Evolutionary conservation across 2,888 invertebrate species (phyloP), one percentile per base, ranked within the genome.

Genomic region (Cecidostiba fungosa): DNA sequence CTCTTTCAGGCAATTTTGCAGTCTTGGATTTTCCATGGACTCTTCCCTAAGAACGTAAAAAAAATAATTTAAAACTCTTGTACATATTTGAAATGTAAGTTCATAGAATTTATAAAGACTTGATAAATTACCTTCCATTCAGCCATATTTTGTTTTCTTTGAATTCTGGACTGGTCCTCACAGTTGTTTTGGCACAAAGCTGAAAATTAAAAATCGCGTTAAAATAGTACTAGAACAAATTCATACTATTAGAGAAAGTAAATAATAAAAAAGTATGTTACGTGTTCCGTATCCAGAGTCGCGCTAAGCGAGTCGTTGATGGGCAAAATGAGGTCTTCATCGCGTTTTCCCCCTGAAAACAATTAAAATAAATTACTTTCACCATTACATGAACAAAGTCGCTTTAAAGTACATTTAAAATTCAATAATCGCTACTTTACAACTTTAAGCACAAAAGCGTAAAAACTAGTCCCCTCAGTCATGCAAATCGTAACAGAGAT

Each of bases 241-340:
- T 39, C 8, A 39, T n/a, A 4, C 47, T 54, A 54, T 54, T 1
- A n/a, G n/a, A 59, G 10, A 59, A 59, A 23, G n/a, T n/a, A n/a
- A 8, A n/a, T 59, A 6, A 6, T 6, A 59, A 59, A 59, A 59
- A 72, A 12, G n/a, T 43, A 14, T 23, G 92, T 94, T 94, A 97
- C 97, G 94, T 97, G 96, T 90, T 96, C 96, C 14, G 96, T 96
- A 91, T 96, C 96, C 73, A 99, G 95, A 79, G 99, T 98, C 88
- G 97, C 96, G 94, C 99, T 99, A 86, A 99, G 94, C 14, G 99
- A 99, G 94, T 99, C 98, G 94, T 99, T 99, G 89, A 98, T 94
- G 59, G 99, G 99, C 89, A 99, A 94, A 93, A 99, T 98, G 88
- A 98, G 94, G 81, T 97, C 95, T 93, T 99, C 98, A 94, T 99